Evolutionary conservation across 1,140 invertebrate genomes (phyloP), one percentile per base, ranked within the genome.

Genomic region (honey bee (Apis mellifera)): DNA sequence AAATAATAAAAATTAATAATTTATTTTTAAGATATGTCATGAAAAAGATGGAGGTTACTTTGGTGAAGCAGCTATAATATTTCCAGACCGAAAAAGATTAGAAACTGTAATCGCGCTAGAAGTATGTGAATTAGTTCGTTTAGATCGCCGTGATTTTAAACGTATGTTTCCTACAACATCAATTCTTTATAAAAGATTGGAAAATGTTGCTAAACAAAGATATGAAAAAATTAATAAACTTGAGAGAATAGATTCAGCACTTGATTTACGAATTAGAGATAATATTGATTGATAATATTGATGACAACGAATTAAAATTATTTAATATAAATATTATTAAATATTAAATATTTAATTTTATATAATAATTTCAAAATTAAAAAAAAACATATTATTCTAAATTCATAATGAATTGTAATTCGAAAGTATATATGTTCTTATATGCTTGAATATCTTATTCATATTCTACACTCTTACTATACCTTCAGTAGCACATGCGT

Each of bases 41-140:
- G 80, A 95, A 13, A 86, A 93, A 21, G 94, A 95, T 76, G 95
- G 94, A n/a, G 92, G 91, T 21, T 88, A 93, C 81, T 95, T 95
- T 79, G 95, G 95, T 1, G 94, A 94, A 81, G 87, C 90, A 26
- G 90, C 92, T 15, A 69, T 94, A 48, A 70, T 93, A 32, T 79
- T 87, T 66, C 62, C 82, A 0, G 79, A 93, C n/a, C 71, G 70
- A 19, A 86, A 72, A 26, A 79, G 92, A 68, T 26, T 82, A 76
- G 92, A 94, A 57, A 83, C 88, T 0, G 90, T 86, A 11, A 88
- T 93, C 13, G 90, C 92, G 1, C 15, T 92, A 9, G 92, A 93
- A 84, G 77, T 89, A 0, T 92, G 92, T 68, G 92, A 93, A 77
- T 78, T 93, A 17, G 59, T 93, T 42, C 88, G 88, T 12, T 78